Conservation (phyloP, 2,888 invertebrate species). For the Chromoteleia sp. region DNA sequence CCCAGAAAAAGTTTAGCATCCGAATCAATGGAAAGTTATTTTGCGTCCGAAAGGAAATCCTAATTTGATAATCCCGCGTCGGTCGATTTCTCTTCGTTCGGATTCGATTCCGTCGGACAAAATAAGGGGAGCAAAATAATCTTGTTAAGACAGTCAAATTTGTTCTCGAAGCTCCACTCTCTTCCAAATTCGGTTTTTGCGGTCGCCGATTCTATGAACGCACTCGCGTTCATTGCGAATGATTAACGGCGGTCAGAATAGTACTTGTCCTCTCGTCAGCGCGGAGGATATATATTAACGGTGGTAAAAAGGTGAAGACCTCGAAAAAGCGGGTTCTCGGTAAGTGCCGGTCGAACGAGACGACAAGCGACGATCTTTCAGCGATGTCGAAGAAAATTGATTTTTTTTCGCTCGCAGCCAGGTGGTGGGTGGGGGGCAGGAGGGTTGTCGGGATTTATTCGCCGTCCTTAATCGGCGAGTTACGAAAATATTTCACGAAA, state of each 20-base stretch:
- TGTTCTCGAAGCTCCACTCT: slow-evolving; percentile 35
- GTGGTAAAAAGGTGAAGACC: slow-evolving; percentile 69
- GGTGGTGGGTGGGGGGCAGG: too few species aligned
- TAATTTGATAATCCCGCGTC: slow-evolving; percentile 29
- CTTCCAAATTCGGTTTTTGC: slow-evolving; percentile 57
- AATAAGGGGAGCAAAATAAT: slow-evolving; percentile 42
- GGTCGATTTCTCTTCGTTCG: slow-evolving; percentile 22
- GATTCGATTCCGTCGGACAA: slow-evolving; percentile 2
- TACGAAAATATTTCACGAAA: slow-evolving; percentile 38
- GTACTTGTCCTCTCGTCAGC: slow-evolving; percentile 61
- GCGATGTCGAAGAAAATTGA: slow-evolving; percentile 68
- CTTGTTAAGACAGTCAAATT: slow-evolving; percentile 50
- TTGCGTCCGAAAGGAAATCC: slow-evolving; percentile 5
- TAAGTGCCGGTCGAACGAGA: slow-evolving; percentile 65
- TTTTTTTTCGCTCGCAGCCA: slow-evolving; percentile 49
- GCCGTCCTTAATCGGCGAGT: slow-evolving; percentile 51
- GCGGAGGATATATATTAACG: slow-evolving; percentile 67
- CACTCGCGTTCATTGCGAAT: slow-evolving; percentile 65
- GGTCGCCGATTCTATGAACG: slow-evolving; percentile 52
- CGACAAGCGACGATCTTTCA: slow-evolving; percentile 60
- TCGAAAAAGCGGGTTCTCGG: slow-evolving; percentile 69
- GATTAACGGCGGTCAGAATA: slow-evolving; percentile 65
- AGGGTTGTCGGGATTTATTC: slow-evolving; percentile 40
- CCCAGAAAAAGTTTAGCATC: background rate
- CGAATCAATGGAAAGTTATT: background rate